Percentiles rank a stretch among this genome's conserved stretches.
Conservation (phyloP, 1,140 invertebrate genomes). For the Trinorchestia longiramus region DNA sequence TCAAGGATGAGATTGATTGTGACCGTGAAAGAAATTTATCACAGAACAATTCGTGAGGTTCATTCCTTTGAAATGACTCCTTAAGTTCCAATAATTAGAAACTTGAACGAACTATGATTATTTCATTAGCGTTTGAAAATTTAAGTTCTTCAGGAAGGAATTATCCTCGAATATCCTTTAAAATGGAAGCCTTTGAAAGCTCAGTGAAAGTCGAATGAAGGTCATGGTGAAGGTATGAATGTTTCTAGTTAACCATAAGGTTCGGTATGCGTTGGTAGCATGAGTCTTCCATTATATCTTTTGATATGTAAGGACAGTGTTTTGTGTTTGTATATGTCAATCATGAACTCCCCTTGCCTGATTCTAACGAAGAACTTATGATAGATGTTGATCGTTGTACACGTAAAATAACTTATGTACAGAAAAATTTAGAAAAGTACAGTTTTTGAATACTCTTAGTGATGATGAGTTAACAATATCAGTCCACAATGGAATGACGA, state of each 20-base stretch:
- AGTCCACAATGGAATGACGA: neutral
- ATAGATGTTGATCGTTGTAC: neutral
- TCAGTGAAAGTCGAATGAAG: neutral
- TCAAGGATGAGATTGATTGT: neutral
- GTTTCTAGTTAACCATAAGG: neutral
- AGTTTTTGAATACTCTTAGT: neutral
- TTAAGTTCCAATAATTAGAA: neutral
- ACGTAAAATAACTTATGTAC: neutral
- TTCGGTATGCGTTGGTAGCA: constrained; percentile 7
- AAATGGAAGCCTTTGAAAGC: neutral
- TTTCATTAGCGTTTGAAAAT: neutral
- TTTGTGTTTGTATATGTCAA: constrained; percentile 2
- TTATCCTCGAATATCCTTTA: neutral
- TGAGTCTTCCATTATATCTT: constrained; percentile 22
- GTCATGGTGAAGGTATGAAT: neutral
- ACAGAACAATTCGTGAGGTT: neutral
- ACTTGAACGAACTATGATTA: neutral
- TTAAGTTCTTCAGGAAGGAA: neutral
- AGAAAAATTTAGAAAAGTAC: neutral
- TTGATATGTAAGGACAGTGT: neutral
- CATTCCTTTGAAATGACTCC: neutral
- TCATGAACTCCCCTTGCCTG: neutral
- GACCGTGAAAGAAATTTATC: neutral
- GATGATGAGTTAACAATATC: neutral
- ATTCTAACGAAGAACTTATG: constrained; percentile 1